Conservation (phyloP, 2,888 invertebrate species). For the Cristatella mucedo region DNA sequence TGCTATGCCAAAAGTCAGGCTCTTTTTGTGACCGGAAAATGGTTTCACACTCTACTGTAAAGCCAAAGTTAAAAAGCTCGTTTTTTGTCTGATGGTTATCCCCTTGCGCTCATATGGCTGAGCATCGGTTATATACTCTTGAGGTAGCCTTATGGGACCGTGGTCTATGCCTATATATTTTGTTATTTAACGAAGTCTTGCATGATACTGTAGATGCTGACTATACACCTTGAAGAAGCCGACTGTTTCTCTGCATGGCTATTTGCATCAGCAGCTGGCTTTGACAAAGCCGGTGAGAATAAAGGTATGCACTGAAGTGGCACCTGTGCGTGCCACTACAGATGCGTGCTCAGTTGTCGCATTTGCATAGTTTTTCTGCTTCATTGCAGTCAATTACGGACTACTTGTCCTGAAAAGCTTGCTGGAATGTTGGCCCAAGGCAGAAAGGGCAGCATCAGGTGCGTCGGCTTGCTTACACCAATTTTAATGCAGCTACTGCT, state of each 20-base stretch:
- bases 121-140: no score
- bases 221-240: constrained; percentile 90
- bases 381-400: constrained; percentile 68
- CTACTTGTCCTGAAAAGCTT: constrained; percentile 79
- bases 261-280: constrained; percentile 80
- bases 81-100: no score
- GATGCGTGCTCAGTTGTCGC: neutral
- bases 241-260: constrained; percentile 98
- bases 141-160: no score
- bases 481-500: neutral
- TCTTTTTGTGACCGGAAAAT: no score
- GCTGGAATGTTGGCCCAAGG: constrained; percentile 68
- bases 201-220: constrained; percentile 79
- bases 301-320: constrained; percentile 4
- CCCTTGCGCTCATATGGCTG: no score
- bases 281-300: constrained; percentile 41
- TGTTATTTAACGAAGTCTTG: no score
- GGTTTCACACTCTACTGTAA: no score
- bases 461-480: no score
- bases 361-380: constrained; percentile 8
- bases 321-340: neutral
- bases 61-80: no score
- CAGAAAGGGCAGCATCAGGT: constrained; percentile 26
- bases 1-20: no score
- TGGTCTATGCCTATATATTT: no score